These are phyloP conservation scores for Dinoponera quadriceps DNA, from an alignment of 1,140 invertebrate genomes.

Conservation along the genomic window DNA sequence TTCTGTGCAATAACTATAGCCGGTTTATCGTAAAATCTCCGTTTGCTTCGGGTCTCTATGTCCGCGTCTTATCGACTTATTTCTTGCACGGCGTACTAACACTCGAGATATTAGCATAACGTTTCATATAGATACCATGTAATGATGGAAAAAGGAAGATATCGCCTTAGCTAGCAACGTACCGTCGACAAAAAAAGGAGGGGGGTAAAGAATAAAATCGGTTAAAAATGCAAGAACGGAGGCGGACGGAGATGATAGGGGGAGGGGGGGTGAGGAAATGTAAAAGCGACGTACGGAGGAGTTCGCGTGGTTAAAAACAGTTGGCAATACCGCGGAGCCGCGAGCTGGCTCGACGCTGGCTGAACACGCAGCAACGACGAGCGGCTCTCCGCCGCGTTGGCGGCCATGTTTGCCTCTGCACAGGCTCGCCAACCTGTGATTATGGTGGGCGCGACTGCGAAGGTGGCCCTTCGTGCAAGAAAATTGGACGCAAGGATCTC, in stretches of 20 bases:
- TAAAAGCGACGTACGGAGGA: conserved; percentile 59
- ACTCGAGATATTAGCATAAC: conserved; percentile 68
- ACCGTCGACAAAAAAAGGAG: conserved; percentile 3
- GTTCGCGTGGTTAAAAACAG: conserved; percentile 54
- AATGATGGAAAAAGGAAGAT: conserved; percentile 48
- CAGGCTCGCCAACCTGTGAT: conserved; percentile 81
- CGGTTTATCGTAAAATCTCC: neutral
- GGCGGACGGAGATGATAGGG: conserved; percentile 51
- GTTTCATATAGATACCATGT: conserved; percentile 46
- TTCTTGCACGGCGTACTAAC: conserved; percentile 42
- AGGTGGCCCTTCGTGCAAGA: conserved; percentile 78
- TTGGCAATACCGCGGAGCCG: conserved; percentile 43
- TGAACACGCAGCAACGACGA: conserved; percentile 51
- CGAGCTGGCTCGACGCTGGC: conserved; percentile 28
- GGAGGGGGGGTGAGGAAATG: conserved; percentile 64
- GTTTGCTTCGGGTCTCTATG: conserved; percentile 4
- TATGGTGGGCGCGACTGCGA: conserved; percentile 79
- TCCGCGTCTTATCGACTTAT: conserved; percentile 13
- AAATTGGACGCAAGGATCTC: conserved; percentile 81
- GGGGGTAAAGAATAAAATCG: conserved; percentile 4
- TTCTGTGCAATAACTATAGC: conserved; percentile 66
- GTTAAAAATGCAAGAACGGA: conserved; percentile 50
- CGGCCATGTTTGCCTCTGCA: conserved; percentile 80
- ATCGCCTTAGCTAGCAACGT: conserved; percentile 34
- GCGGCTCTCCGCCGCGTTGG: conserved; percentile 62